These are phyloP conservation scores for Anarrhichthys ocellatus DNA, from an alignment of 2,113 vertebrate genomes.

Conservation along the genomic window DNA sequence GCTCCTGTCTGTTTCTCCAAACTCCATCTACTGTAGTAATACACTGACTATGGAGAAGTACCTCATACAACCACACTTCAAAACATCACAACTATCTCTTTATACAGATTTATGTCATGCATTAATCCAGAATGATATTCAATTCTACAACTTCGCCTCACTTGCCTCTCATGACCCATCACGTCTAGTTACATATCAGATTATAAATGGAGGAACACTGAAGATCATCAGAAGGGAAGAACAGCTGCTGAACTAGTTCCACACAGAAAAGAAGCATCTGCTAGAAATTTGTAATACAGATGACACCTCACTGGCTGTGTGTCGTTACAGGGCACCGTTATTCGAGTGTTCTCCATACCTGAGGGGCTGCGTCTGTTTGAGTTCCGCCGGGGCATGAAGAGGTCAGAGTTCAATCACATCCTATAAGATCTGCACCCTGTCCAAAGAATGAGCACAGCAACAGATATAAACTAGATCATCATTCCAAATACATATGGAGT, in stretches of 20 bases:
- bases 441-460: background rate
- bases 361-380: conserved; percentile 96
- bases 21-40: too few species aligned
- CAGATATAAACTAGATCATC: background rate
- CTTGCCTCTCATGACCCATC: background rate
- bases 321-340: conserved; percentile 92
- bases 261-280: background rate
- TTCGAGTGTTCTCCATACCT: conserved; percentile 97
- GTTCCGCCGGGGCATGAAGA: conserved; percentile 96
- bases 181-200: background rate
- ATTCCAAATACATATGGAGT: background rate
- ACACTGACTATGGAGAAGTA: too few species aligned
- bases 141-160: background rate
- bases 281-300: background rate
- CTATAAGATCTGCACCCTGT: background rate
- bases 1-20: too few species aligned
- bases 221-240: background rate
- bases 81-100: too few species aligned
- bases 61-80: too few species aligned
- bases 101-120: background rate
- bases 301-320: background rate
- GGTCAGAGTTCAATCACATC: conserved; percentile 78
- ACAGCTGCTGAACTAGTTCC: background rate
- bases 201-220: background rate
- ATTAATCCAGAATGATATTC: background rate